Percentiles rank a stretch among this genome's conserved stretches.
These are phyloP conservation scores for Eubasilissa splendida DNA, from an alignment of 2,888 invertebrate species.

Conservation along the genomic window DNA sequence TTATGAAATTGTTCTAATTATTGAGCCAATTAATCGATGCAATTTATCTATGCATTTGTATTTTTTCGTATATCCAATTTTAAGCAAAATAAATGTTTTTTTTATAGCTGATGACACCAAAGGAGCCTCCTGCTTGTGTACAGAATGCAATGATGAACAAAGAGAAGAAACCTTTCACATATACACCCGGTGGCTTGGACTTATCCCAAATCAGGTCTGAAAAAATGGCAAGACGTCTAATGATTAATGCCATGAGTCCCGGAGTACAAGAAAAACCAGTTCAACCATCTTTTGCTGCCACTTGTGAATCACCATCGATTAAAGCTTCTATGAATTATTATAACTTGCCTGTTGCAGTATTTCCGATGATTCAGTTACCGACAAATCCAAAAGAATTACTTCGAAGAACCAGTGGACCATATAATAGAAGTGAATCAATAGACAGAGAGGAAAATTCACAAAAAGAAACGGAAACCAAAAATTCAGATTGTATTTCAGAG, in stretches of 20 bases:
- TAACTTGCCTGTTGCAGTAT: slow-evolving; percentile 71
- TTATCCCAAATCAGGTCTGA: slow-evolving; percentile 93
- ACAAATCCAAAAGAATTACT: slow-evolving; percentile 77
- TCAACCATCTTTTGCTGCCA: slow-evolving; percentile 69
- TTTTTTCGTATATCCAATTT: too few relatives aligned
- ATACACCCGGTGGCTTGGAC: slow-evolving; percentile 93
- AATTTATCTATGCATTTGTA: too few relatives aligned
- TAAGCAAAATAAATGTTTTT: not conserved
- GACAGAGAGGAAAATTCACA: slow-evolving; percentile 40
- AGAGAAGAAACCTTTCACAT: slow-evolving; percentile 96
- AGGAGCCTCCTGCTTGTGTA: slow-evolving; percentile 86
- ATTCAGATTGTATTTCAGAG: not conserved
- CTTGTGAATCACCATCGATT: slow-evolving; percentile 69
- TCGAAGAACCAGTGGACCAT: slow-evolving; percentile 67
- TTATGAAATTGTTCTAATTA: too few relatives aligned
- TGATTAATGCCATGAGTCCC: slow-evolving; percentile 75
- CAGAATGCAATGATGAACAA: slow-evolving; percentile 93
- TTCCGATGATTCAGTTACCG: slow-evolving; percentile 79
- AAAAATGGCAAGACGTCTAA: slow-evolving; percentile 85
- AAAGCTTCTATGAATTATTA: slow-evolving; percentile 64
- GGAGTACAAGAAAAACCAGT: slow-evolving; percentile 80
- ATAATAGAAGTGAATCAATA: slow-evolving; percentile 55
- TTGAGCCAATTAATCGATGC: too few relatives aligned
- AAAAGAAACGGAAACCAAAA: slow-evolving; percentile 10
- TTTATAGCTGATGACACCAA: slow-evolving; percentile 54